Conservation (phyloP, 2,888 invertebrate species). For the Athalia rosae region DNA sequence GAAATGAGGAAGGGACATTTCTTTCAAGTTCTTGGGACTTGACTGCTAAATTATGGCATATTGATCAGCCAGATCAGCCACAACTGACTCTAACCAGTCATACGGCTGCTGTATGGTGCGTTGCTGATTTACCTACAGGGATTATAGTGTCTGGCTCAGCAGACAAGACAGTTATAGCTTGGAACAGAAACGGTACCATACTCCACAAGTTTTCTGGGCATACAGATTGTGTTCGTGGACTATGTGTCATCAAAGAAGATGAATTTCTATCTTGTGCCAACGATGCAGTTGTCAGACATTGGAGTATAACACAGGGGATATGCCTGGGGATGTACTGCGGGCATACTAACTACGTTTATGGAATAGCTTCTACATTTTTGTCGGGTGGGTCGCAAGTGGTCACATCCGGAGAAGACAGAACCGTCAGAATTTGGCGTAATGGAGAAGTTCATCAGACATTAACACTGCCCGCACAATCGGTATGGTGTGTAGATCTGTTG, state of each 20-base stretch:
- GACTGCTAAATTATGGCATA: conserved; percentile 88
- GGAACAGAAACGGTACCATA: conserved; percentile 80
- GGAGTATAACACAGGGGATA: conserved; percentile 86
- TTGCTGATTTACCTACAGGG: conserved; percentile 76
- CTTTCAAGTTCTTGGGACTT: conserved; percentile 96
- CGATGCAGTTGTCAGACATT: conserved; percentile 90
- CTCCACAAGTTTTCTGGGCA: conserved; percentile 80
- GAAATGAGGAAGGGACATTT: conserved; percentile 74
- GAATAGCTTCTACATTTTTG: conserved; percentile 58
- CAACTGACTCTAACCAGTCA: conserved; percentile 81
- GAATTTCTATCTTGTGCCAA: conserved; percentile 94
- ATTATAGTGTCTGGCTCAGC: conserved; percentile 91
- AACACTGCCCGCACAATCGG: conserved; percentile 87
- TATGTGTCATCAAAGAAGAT: conserved; percentile 82
- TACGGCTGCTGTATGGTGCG: conserved; percentile 91
- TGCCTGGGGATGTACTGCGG: conserved; percentile 86
- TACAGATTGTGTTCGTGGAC: conserved; percentile 91
- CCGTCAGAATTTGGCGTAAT: conserved; percentile 86
- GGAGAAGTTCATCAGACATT: conserved; percentile 81
- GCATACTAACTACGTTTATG: conserved; percentile 93
- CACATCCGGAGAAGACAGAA: conserved; percentile 92
- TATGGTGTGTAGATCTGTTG: conserved; percentile 90
- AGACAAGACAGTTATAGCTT: conserved; percentile 91
- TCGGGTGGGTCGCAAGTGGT: conserved; percentile 80
- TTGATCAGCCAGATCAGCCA: conserved; percentile 73